phyloP scores from a whole-genome alignment of 37 sponge, comb jelly and placozoan genomes.

The Halichondria panicea region DNA sequence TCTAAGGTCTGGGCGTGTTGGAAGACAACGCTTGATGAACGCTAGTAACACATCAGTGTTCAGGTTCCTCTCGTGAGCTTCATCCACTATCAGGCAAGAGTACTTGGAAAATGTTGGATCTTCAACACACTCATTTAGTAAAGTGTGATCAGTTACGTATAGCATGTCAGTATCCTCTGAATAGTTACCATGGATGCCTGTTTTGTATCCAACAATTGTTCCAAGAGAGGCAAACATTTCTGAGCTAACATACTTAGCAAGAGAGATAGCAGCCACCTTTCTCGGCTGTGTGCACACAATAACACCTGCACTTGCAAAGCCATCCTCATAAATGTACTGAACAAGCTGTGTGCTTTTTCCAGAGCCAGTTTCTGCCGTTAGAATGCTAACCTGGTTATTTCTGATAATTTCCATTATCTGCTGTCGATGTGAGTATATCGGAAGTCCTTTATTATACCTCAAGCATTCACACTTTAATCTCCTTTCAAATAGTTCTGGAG shows the following conservation, averaged over 20 bases:
- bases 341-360: slow-evolving; percentile 93
- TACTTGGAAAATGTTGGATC: slow-evolving; percentile 49
- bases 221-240: slow-evolving; percentile 62
- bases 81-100: slow-evolving; percentile 80
- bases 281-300: slow-evolving; percentile 86
- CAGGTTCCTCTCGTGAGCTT: slow-evolving; percentile 87
- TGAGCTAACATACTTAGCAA: slow-evolving; percentile 74
- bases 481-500: too few relatives aligned
- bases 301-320: slow-evolving; percentile 40
- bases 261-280: slow-evolving; percentile 78
- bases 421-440: slow-evolving; percentile 44
- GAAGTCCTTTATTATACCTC: slow-evolving; percentile 43
- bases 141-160: slow-evolving; percentile 69
- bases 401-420: slow-evolving; percentile 39
- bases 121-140: slow-evolving; percentile 62
- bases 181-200: slow-evolving; percentile 39
- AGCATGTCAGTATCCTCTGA: slow-evolving; percentile 25
- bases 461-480: slow-evolving; percentile 58
- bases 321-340: slow-evolving; percentile 86
- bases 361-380: slow-evolving; percentile 89
- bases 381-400: slow-evolving; percentile 53
- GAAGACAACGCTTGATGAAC: slow-evolving; percentile 64
- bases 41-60: slow-evolving; percentile 77
- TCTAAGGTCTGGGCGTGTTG: slow-evolving; percentile 53
- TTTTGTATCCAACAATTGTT: slow-evolving; percentile 48